Percentiles rank a stretch among this genome's conserved stretches.
phyloP scores from a whole-genome alignment of 2,888 invertebrate species.

The Hydropsyche betteni region DNA sequence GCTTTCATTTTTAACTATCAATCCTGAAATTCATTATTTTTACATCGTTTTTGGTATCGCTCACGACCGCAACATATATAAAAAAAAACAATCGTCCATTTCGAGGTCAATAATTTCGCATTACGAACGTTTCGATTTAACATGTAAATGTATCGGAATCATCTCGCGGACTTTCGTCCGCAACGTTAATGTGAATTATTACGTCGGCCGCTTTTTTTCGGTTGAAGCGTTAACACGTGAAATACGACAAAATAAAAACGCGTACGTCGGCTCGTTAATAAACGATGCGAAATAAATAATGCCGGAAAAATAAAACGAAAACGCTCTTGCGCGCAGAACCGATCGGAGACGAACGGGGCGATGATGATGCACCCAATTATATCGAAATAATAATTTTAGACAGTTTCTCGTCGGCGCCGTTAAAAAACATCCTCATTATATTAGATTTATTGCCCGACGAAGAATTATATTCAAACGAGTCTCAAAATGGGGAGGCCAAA shows the following conservation, averaged over 20 bases:
- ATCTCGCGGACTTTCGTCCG: too few relatives aligned
- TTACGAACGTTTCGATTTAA: too few relatives aligned
- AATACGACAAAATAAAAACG: conserved; percentile 19
- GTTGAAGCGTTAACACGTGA: conserved; percentile 19
- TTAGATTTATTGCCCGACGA: conserved; percentile 46
- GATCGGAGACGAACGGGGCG: background rate
- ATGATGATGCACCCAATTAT: conserved; percentile 44
- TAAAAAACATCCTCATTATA: conserved; percentile 49
- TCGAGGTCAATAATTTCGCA: too few relatives aligned
- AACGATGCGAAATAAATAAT: conserved; percentile 27
- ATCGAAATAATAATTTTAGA: conserved; percentile 44
- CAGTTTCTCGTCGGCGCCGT: conserved; percentile 32
- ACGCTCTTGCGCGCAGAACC: too few relatives aligned
- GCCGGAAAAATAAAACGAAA: conserved; percentile 4
- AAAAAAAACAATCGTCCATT: too few relatives aligned
- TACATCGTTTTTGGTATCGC: too few relatives aligned
- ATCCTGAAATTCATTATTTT: too few relatives aligned
- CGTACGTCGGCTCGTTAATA: conserved; percentile 10
- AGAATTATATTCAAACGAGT: conserved; percentile 38
- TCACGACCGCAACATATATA: too few relatives aligned
- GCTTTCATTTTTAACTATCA: too few relatives aligned
- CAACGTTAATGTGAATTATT: conserved; percentile 19
- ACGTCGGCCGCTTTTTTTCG: conserved; percentile 4
- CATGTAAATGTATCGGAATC: too few relatives aligned
- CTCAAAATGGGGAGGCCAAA: conserved; percentile 10